Conservation (phyloP, 2,797 vertebrate genomes). For the Mastacembelus armatus region DNA sequence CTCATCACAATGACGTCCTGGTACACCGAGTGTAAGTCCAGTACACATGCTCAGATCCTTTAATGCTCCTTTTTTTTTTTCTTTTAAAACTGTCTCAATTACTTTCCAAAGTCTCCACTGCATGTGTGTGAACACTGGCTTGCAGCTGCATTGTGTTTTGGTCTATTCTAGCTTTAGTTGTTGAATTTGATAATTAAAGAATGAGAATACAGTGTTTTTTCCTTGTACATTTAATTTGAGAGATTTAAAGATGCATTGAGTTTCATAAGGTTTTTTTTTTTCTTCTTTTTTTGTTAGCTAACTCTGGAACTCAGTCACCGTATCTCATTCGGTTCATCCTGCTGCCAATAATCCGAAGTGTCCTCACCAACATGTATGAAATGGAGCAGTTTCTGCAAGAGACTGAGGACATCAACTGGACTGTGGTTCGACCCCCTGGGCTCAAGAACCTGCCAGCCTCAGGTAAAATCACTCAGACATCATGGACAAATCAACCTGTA, state of each 20-base stretch:
- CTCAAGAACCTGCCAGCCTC: conserved; percentile 81
- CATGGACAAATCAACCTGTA: too few species aligned
- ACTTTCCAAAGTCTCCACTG: too few species aligned
- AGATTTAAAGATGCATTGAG: too few species aligned
- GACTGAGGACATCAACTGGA: conserved; percentile 83
- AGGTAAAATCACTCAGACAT: conserved; percentile 66
- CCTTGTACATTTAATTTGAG: too few species aligned
- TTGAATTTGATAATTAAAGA: background rate
- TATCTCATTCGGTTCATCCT: conserved; percentile 82
- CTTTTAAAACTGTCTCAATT: too few species aligned
- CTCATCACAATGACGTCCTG: conserved; percentile 87
- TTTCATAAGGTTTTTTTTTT: too few species aligned
- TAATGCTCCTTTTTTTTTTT: background rate
- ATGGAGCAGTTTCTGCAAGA: conserved; percentile 84
- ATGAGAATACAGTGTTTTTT: too few species aligned
- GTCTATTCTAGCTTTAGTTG: background rate
- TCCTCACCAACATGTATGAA: conserved; percentile 87
- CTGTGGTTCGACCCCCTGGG: conserved; percentile 84
- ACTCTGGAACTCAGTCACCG: conserved; percentile 74
- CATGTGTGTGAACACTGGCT: too few species aligned
- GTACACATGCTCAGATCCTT: too few species aligned
- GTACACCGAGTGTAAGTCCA: conserved; percentile 86
- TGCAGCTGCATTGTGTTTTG: too few species aligned
- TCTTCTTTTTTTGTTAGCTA: conserved; percentile 75
- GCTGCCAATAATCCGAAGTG: conserved; percentile 83